phyloP scores from a whole-genome alignment of 2,888 invertebrate species.

The Heteropelma amictum region DNA sequence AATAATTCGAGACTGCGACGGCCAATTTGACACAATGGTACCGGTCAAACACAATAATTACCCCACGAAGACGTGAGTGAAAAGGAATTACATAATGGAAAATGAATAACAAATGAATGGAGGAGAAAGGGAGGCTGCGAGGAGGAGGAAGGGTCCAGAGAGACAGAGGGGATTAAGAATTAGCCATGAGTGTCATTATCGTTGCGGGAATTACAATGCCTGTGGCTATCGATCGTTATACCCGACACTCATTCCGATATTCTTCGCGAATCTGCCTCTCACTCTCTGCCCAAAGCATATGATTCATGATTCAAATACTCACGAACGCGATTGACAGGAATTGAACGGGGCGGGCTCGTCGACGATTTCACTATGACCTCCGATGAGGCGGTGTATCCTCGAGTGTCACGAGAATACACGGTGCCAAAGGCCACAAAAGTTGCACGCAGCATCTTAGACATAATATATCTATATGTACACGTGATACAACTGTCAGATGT shows the following conservation, averaged over 20 bases:
- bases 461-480: not conserved
- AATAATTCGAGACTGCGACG: constrained; percentile 44
- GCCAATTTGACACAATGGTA: constrained; percentile 55
- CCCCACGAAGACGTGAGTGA: constrained; percentile 27
- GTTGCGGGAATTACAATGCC: constrained; percentile 30
- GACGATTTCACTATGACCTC: constrained; percentile 36
- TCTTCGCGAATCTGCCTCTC: constrained; percentile 2
- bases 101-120: not conserved
- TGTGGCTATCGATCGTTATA: constrained; percentile 30
- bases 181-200: constrained; percentile 43
- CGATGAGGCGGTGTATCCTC: not conserved
- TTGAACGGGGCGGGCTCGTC: constrained; percentile 19
- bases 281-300: constrained; percentile 1
- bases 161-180: constrained; percentile 26
- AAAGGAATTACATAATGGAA: constrained; percentile 30
- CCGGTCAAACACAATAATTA: constrained; percentile 56
- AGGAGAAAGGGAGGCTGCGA: constrained; percentile 10
- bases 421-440: constrained; percentile 9
- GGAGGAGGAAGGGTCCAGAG: constrained; percentile 16
- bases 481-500: not conserved
- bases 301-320: constrained; percentile 39
- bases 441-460: not conserved
- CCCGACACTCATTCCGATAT: constrained; percentile 29
- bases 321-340: constrained; percentile 47
- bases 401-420: constrained; percentile 33